Percentiles rank a stretch among this genome's conserved stretches.
Evolutionary conservation across 2,113 vertebrate species (phyloP).

Genomic region (Mola mola): DNA sequence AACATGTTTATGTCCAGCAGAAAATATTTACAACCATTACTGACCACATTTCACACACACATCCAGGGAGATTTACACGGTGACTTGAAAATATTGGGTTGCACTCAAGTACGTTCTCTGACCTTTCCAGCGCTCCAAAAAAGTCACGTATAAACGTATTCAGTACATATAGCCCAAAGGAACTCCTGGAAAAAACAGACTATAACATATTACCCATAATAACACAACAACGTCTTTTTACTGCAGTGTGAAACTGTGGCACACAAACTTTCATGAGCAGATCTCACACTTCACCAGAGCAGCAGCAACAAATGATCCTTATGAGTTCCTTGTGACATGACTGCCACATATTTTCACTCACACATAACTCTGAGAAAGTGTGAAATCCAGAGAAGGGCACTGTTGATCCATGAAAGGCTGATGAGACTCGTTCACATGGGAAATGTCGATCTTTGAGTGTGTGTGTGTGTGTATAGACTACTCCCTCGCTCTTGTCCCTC

Average conservation of each 20-base stretch:
- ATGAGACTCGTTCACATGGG: conserved; percentile 60
- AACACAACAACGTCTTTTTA: conserved; percentile 25
- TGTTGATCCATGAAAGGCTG: conserved; percentile 30
- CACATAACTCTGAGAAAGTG: conserved; percentile 11
- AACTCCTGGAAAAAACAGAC: neutral
- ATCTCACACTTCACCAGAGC: conserved; percentile 35
- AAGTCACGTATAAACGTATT: conserved; percentile 3
- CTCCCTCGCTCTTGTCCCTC: conserved; percentile 29
- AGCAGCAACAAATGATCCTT: conserved; percentile 42
- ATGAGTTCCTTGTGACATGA: conserved; percentile 37
- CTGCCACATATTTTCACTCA: conserved; percentile 20
- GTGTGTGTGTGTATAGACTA: conserved; percentile 21
- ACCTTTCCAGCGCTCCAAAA: conserved; percentile 27
- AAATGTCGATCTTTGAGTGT: conserved; percentile 33
- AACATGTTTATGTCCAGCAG: conserved; percentile 66
- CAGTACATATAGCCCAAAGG: conserved; percentile 1
- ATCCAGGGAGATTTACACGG: conserved; percentile 37
- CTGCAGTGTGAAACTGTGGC: conserved; percentile 3
- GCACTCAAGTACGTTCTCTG: conserved; percentile 4
- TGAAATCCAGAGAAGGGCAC: conserved; percentile 22
- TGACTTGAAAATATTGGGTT: conserved; percentile 43
- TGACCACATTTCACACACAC: conserved; percentile 51
- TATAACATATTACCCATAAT: conserved; percentile 11
- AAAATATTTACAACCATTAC: conserved; percentile 74
- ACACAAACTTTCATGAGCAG: conserved; percentile 43